These are phyloP conservation scores for Drosophila triauraria DNA, from an alignment of 1,140 invertebrate genomes.

Conservation along the genomic window DNA sequence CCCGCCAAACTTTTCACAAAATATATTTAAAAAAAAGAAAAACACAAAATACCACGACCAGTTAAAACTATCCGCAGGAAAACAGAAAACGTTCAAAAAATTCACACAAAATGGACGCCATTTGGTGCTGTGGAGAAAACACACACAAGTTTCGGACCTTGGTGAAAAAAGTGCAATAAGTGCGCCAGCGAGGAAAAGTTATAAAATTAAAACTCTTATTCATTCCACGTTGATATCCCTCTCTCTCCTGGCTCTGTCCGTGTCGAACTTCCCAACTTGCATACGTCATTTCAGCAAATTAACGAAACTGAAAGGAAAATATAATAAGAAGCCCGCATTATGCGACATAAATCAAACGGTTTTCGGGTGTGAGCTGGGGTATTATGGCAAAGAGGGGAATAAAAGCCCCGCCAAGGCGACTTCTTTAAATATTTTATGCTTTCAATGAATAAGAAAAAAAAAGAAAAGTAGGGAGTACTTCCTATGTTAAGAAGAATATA, in stretches of 20 bases:
- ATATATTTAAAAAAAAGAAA: slow-evolving; percentile 34
- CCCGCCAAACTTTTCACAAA: slow-evolving; percentile 49
- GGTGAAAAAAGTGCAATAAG: slow-evolving; percentile 63
- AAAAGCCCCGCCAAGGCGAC: slow-evolving; percentile 9
- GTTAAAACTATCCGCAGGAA: slow-evolving; percentile 34
- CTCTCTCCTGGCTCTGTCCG: not conserved
- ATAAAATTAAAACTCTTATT: slow-evolving; percentile 33
- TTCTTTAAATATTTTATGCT: slow-evolving; percentile 36
- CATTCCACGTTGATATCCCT: slow-evolving; percentile 1
- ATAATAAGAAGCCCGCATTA: slow-evolving; percentile 65
- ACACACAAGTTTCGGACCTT: slow-evolving; percentile 50
- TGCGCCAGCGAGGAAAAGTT: slow-evolving; percentile 45
- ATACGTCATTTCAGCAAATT: slow-evolving; percentile 57
- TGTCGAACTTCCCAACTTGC: slow-evolving; percentile 40
- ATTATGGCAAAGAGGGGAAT: slow-evolving; percentile 2
- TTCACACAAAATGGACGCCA: slow-evolving; percentile 45
- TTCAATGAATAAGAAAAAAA: not conserved
- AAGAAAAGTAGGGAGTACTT: not conserved
- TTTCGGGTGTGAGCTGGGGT: slow-evolving; percentile 1
- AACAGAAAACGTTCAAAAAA: slow-evolving; percentile 8
- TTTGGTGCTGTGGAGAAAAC: slow-evolving; percentile 39
- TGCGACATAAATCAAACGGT: slow-evolving; percentile 62
- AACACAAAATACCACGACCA: slow-evolving; percentile 24
- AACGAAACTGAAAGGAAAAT: slow-evolving; percentile 58
- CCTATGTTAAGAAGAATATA: not conserved